Conservation (phyloP, 2,113 vertebrate genomes). For the Carassius carassius region DNA sequence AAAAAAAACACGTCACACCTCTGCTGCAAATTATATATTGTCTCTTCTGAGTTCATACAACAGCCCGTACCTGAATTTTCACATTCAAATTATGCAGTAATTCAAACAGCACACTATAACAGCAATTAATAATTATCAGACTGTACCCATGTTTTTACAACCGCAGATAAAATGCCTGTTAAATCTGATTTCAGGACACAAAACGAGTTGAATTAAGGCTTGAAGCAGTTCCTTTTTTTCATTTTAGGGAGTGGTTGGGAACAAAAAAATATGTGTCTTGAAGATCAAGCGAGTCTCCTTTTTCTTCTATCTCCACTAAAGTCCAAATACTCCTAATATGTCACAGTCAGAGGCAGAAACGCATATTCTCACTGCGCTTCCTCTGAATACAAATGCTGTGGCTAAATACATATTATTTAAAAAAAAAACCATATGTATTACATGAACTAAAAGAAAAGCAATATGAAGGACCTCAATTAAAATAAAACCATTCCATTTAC, state of each 20-base stretch:
- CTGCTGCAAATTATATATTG: slow-evolving; percentile 57
- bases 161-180: slow-evolving; percentile 49
- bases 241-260: slow-evolving; percentile 1
- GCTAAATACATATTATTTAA: background rate
- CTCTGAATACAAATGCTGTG: slow-evolving; percentile 18
- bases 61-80: slow-evolving; percentile 49
- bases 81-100: slow-evolving; percentile 56
- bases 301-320: background rate
- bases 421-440: slow-evolving; percentile 1
- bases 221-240: background rate
- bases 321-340: slow-evolving; percentile 14
- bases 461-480: slow-evolving; percentile 48
- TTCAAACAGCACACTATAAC: slow-evolving; percentile 61
- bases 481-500: slow-evolving; percentile 58
- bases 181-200: slow-evolving; percentile 53
- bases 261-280: slow-evolving; percentile 1
- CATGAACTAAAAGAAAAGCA: slow-evolving; percentile 20
- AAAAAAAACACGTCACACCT: slow-evolving; percentile 58
- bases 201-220: slow-evolving; percentile 25
- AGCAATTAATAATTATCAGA: slow-evolving; percentile 57
- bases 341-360: background rate
- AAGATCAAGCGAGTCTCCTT: slow-evolving; percentile 8
- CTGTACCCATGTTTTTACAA: slow-evolving; percentile 51
- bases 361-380: background rate
- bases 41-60: slow-evolving; percentile 49